Percentiles rank a stretch among this genome's conserved stretches.
Evolutionary conservation across 2,797 vertebrate genomes (phyloP).

Genomic region (Gymnocypris eckloni): DNA sequence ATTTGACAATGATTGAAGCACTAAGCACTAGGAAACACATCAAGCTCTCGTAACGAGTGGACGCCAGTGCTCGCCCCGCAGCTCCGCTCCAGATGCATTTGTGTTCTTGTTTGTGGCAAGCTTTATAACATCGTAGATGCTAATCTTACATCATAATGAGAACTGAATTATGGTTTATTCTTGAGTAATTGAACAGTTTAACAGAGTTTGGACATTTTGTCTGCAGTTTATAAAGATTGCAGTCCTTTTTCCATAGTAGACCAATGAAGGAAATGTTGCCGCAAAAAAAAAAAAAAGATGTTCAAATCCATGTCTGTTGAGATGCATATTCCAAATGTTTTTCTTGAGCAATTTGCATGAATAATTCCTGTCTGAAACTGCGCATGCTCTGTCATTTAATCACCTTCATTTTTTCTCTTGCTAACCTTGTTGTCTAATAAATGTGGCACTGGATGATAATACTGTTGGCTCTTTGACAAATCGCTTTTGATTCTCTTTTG

Average conservation of each 20-base stretch:
- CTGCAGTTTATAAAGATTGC: neutral
- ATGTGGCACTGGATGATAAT: neutral
- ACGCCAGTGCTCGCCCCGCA: neutral
- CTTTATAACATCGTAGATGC: neutral
- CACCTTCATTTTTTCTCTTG: neutral
- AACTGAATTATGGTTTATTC: neutral
- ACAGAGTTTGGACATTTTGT: neutral
- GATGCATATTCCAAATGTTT: neutral
- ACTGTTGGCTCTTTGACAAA: neutral
- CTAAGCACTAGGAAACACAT: slow-evolving; percentile 14
- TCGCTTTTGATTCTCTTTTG: neutral
- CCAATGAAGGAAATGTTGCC: neutral
- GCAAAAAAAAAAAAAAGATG: neutral
- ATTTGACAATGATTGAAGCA: slow-evolving; percentile 35
- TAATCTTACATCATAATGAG: neutral
- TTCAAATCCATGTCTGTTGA: neutral
- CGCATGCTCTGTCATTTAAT: neutral
- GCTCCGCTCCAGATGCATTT: neutral
- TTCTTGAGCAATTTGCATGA: neutral
- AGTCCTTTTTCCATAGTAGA: neutral
- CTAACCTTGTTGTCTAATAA: neutral
- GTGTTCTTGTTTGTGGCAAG: neutral
- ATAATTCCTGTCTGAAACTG: neutral
- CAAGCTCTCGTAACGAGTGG: neutral
- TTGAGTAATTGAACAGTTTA: neutral